These are phyloP conservation scores for Melanostoma mellinum DNA, from an alignment of 2,888 invertebrate genomes.

Conservation along the genomic window DNA sequence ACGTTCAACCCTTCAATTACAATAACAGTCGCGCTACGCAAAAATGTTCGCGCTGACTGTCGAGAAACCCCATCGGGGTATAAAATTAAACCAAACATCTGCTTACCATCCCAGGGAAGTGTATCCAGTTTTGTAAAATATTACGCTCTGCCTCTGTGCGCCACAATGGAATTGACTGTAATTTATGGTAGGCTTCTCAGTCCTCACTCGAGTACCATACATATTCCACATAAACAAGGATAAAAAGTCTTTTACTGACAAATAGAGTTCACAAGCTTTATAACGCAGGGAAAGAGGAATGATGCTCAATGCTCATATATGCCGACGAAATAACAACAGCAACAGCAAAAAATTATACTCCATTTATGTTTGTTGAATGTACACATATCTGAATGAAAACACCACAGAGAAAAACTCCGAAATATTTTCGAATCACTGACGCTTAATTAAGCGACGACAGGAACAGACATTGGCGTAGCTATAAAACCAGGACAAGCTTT, in stretches of 20 bases:
- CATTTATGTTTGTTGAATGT: not conserved
- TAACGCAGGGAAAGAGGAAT: slow-evolving; percentile 9
- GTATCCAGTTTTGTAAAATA: slow-evolving; percentile 49
- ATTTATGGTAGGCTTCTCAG: slow-evolving; percentile 45
- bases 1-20: slow-evolving; percentile 45
- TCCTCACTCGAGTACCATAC: slow-evolving; percentile 10
- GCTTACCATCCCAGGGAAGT: slow-evolving; percentile 49
- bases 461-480: slow-evolving; percentile 49
- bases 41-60: slow-evolving; percentile 1
- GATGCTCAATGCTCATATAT: too few relatives aligned
- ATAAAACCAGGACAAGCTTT: slow-evolving; percentile 39
- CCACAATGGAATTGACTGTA: slow-evolving; percentile 60
- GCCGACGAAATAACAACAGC: not conserved
- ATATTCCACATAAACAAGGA: slow-evolving; percentile 33
- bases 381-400: not conserved
- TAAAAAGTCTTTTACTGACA: slow-evolving; percentile 47
- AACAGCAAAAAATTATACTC: slow-evolving; percentile 23
- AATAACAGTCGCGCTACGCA: slow-evolving; percentile 11
- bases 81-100: slow-evolving; percentile 47
- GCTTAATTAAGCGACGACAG: slow-evolving; percentile 71
- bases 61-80: slow-evolving; percentile 25
- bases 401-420: slow-evolving; percentile 38
- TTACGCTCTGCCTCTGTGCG: slow-evolving; percentile 14
- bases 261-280: slow-evolving; percentile 44
- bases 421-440: slow-evolving; percentile 70